These are phyloP conservation scores for Phalloptychus januarius DNA, from an alignment of 2,797 vertebrate genomes.

Conservation along the genomic window DNA sequence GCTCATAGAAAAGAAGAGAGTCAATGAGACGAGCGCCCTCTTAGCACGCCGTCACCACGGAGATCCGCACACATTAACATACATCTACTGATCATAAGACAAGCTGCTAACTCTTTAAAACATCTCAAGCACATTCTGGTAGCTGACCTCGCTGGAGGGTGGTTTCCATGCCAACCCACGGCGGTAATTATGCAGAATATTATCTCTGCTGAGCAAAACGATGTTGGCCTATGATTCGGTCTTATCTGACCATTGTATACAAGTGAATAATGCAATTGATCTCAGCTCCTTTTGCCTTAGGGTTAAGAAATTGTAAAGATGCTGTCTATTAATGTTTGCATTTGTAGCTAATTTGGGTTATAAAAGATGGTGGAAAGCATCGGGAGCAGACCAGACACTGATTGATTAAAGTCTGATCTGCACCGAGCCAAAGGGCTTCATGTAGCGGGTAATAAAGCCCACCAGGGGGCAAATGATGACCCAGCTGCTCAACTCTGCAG, in stretches of 20 bases:
- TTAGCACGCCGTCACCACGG: slow-evolving; percentile 68
- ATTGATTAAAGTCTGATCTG: slow-evolving; percentile 14
- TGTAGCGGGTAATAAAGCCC: slow-evolving; percentile 32
- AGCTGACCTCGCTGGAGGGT: not conserved
- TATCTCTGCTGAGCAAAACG: too few relatives aligned
- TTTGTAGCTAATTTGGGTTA: not conserved
- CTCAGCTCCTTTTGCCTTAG: not conserved
- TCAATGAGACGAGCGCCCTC: slow-evolving; percentile 43
- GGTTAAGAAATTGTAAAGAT: not conserved
- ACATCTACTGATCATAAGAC: slow-evolving; percentile 30
- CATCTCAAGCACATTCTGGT: not conserved
- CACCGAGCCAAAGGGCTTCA: slow-evolving; percentile 24
- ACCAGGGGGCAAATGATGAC: slow-evolving; percentile 34
- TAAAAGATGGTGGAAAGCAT: not conserved
- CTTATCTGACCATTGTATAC: not conserved
- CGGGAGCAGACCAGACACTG: slow-evolving; percentile 5
- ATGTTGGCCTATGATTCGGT: too few relatives aligned
- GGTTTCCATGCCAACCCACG: not conserved
- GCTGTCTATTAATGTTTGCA: not conserved
- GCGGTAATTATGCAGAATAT: not conserved
- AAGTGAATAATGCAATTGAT: not conserved
- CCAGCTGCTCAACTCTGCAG: slow-evolving; percentile 23
- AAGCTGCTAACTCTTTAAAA: slow-evolving; percentile 21
- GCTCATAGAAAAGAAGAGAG: slow-evolving; percentile 48
- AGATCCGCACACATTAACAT: slow-evolving; percentile 67